Base-by-base conservation (phyloP, 2,113 vertebrate species). In the Diglossa brunneiventris region DNA sequence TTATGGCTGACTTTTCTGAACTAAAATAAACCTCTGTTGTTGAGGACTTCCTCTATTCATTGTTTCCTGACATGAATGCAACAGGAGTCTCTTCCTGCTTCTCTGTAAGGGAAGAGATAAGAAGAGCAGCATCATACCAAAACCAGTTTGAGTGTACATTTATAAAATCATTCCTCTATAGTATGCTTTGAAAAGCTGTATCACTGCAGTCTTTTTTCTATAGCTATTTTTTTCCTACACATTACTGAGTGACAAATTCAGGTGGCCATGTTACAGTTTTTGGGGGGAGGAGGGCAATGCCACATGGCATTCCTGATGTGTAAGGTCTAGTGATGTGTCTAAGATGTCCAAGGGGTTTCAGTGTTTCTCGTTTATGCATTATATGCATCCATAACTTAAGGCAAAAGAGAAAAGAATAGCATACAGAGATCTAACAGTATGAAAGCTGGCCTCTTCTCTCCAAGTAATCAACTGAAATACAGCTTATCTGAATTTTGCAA, bases 21-120 rank as follows among this genome's bases (percentile, higher is more conserved):
- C 39, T 72, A 87, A 89, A 95, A 96, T 90, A 91, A 94, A 64
- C 26, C 30, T 31, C 15, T 66, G n/a, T 53, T 70, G 61, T 69
- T 44, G 53, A 95, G 56, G n/a, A 64, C 16, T 78, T 92, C 21
- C 64, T 77, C 35, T 56, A 49, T 26, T n/a, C 66, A 39, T 24
- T 84, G 62, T 82, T 89, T 92, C 49, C 42, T 79, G 77, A 79
- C 33, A 46, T 59, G 41, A 94, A 73, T 82, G 22, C 49, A 85
- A 41, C 23, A 72, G 52, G 39, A 95, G 9, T 19, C 41, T 92
- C 46, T 82, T 94, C 66, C 91, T 82, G 62, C 49, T 85, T 62
- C 77, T 69, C 15, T 72, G 31, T 49, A 87, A 84, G n/a, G 15
- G 13, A 73, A 74, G n/a, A 73, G 10, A 28, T 18, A 69, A 92